Evolutionary conservation across 2,888 invertebrate species (phyloP), one percentile per base, ranked within the genome.

Genomic region (Machimus atricapillus): DNA sequence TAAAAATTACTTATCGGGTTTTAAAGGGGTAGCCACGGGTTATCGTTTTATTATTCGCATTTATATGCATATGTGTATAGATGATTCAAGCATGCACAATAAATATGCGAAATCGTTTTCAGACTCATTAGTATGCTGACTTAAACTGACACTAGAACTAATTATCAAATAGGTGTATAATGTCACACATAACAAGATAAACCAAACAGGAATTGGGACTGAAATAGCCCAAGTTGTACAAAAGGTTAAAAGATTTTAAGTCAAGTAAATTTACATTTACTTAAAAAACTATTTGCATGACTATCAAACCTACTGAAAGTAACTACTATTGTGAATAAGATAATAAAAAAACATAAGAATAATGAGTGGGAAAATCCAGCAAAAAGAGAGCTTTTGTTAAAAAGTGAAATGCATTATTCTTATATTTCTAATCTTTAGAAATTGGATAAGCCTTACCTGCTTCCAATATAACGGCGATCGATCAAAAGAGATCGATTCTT

Each of bases 371-470:
- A n/a, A 52, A 52, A 52, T 19, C 52, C 8, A 52, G n/a, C 19
- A 52, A 6, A n/a, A 52, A 52, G 7, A 52, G n/a, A n/a, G 52
- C 52, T 52, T 16, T 52, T 16, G 52, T 52, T 52, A 52, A 52
- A 19, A 19, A n/a, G 16, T 16, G 19, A 52, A 5, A 7, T 16
- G 52, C 52, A 27, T 23, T 34, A n/a, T 40, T 66, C 27, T 23
- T 23, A 66, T 7, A 9, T 23, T 76, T 7, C 23, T 76, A 16
- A 1, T 76, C 14, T n/a, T n/a, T 76, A 52, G 12, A 58, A 52
- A 19, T 43, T 9, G 2, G 9, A 40, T 19, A 43, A n/a, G 16
- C 46, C 27, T 86, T 87, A 88, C 88, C 87, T 86, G 86, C 1
- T 12, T 37, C 87, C 86, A 77, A 19, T 73, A 34, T 43, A 85